Evolutionary conservation across 2,797 vertebrate genomes (phyloP).

Genomic region (Neopelma chrysocephalum): DNA sequence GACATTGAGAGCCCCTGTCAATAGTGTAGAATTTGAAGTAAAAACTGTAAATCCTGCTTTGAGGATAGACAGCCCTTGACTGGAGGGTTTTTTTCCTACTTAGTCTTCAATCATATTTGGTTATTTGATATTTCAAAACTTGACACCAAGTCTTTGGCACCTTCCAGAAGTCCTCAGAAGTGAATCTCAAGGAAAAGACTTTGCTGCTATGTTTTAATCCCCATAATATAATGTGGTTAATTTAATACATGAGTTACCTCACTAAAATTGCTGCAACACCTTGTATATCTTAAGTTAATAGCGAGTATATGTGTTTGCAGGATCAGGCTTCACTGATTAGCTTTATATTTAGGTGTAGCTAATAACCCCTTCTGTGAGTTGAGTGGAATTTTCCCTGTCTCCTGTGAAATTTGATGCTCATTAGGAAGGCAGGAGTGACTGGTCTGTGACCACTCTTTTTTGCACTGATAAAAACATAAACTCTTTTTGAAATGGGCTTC

Average conservation of each 20-base stretch:
- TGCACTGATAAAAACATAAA: not conserved
- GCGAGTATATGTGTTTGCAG: not conserved
- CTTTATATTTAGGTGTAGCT: not conserved
- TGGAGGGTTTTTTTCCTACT: not conserved
- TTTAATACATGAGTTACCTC: not conserved
- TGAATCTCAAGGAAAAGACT: not conserved
- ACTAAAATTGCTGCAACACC: not conserved
- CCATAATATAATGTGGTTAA: not conserved
- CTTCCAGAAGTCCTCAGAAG: not conserved
- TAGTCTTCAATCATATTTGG: not conserved
- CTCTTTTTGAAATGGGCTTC: not conserved
- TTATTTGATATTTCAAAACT: not conserved
- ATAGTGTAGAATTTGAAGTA: accelerated
- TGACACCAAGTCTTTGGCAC: not conserved
- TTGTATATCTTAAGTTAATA: not conserved
- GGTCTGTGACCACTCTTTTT: not conserved
- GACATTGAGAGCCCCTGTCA: not conserved
- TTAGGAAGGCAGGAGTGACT: not conserved
- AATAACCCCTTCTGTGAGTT: not conserved
- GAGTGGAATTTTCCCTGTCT: not conserved
- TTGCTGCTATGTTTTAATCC: not conserved
- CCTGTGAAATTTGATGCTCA: not conserved
- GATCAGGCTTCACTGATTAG: not conserved
- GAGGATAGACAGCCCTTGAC: not conserved
- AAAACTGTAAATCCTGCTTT: not conserved